Evolutionary conservation across 2,888 invertebrate species (phyloP), one percentile per base, ranked within the genome.

Genomic region (Orchesellides sinensis): DNA sequence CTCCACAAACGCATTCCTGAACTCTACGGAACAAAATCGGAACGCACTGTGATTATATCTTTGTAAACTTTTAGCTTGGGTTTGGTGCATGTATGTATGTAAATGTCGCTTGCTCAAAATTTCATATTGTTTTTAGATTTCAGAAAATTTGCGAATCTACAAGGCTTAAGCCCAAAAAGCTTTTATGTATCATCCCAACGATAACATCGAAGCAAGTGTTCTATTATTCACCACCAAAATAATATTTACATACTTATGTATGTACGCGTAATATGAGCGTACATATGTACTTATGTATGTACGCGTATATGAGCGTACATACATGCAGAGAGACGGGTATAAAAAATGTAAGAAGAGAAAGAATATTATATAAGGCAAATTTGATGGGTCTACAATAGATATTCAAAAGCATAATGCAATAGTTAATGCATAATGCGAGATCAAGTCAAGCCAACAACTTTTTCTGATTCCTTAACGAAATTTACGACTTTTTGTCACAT

Each of bases 401-500:
- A n/a, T 47, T 6, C 8, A 47, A 4, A 47, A n/a, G 19, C 14
- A 49, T 1, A 19, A 49, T 17, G 17, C 17, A 49, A 49, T 49
- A 19, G 49, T n/a, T n/a, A 49, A 40, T 14, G 49, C 2, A 12
- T 17, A 8, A 19, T 49, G 49, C 49, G 17, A 49, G 49, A 49
- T 49, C 17, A 49, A 49, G 49, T 49, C 17, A 19, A 49, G 49
- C 25, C 56, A 56, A 1, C 25, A 1, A 12, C n/a, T 56, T 27
- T 23, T 54, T 21, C 25, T 12, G 23, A 25, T 25, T 56, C 25
- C 23, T 29, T 68, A 27, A 68, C 29, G 25, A 72, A 72, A 72
- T 72, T 72, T 72, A 72, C 27, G 72, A 59, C 59, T 25, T 72
- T 35, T 59, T 72, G 72, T 72, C 72, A 59, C 72, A 59, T 72